These are phyloP conservation scores for Parapsyche elsis DNA, from an alignment of 1,140 invertebrate species.

Conservation along the genomic window DNA sequence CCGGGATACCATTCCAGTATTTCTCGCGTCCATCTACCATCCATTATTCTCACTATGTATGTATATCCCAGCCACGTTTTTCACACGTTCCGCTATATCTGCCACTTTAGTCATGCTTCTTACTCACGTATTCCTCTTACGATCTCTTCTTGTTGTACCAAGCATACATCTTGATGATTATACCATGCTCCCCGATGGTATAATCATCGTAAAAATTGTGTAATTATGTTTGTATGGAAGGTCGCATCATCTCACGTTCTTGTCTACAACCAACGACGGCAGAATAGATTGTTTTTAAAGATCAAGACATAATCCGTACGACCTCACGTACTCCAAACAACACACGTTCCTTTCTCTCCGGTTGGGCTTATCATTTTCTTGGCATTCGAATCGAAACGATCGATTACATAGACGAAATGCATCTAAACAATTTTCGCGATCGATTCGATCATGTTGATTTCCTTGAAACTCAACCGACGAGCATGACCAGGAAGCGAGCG, in stretches of 20 bases:
- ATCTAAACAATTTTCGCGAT: not conserved
- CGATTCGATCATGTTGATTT: constrained; percentile 11
- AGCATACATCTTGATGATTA: no score
- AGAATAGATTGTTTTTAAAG: not conserved
- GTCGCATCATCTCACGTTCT: not conserved
- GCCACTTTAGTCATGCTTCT: no score
- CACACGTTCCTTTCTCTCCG: constrained; percentile 8
- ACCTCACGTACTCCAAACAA: not conserved
- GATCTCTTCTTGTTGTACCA: no score
- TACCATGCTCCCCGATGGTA: no score
- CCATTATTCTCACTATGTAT: no score
- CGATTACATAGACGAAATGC: not conserved
- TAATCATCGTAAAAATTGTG: no score
- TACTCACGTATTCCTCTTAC: no score
- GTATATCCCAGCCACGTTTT: no score
- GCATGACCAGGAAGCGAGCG: not conserved
- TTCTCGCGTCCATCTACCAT: no score
- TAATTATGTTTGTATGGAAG: no score
- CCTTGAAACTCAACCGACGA: not conserved
- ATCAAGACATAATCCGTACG: constrained; percentile 9
- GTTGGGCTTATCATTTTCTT: constrained; percentile 6
- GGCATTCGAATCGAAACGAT: not conserved
- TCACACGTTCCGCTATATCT: no score
- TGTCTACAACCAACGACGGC: not conserved
- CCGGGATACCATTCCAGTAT: no score